phyloP scores from a whole-genome alignment of 2,797 vertebrate species.

The Tachyglossus aculeatus region DNA sequence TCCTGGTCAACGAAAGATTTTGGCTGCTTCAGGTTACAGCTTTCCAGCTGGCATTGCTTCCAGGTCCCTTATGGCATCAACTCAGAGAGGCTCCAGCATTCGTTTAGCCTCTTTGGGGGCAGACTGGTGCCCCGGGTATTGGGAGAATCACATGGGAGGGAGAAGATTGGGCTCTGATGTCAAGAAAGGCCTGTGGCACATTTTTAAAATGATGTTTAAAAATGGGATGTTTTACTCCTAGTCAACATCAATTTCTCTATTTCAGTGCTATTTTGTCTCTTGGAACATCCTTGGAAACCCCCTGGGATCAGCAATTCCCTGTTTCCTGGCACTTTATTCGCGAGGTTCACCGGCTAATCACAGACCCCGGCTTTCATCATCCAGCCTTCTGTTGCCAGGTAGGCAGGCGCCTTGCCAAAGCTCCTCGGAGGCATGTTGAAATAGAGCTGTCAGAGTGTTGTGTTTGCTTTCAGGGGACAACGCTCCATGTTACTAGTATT shows the following conservation, averaged over 20 bases:
- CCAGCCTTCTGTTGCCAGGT: background rate
- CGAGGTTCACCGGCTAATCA: background rate
- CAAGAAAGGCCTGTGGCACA: no score
- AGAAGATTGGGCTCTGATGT: no score
- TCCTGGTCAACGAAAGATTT: no score
- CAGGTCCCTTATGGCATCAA: no score
- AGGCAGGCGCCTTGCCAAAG: slow-evolving; percentile 13
- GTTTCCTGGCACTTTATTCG: slow-evolving; percentile 1
- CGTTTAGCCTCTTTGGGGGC: no score
- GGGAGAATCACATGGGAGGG: no score
- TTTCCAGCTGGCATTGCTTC: no score
- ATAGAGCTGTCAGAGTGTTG: background rate
- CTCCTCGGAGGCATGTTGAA: slow-evolving; percentile 22
- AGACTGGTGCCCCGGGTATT: no score
- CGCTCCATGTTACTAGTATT: slow-evolving; percentile 28
- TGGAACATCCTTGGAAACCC: background rate
- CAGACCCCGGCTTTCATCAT: background rate
- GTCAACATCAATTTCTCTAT: background rate
- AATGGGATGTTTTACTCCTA: background rate
- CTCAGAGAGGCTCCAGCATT: no score
- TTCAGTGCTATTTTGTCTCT: background rate
- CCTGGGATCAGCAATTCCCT: slow-evolving; percentile 10
- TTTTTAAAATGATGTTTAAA: no score
- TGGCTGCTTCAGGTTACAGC: no score
- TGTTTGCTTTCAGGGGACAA: slow-evolving; percentile 24